phyloP scores from a whole-genome alignment of 2,113 vertebrate species.

The Isurus oxyrinchus region DNA sequence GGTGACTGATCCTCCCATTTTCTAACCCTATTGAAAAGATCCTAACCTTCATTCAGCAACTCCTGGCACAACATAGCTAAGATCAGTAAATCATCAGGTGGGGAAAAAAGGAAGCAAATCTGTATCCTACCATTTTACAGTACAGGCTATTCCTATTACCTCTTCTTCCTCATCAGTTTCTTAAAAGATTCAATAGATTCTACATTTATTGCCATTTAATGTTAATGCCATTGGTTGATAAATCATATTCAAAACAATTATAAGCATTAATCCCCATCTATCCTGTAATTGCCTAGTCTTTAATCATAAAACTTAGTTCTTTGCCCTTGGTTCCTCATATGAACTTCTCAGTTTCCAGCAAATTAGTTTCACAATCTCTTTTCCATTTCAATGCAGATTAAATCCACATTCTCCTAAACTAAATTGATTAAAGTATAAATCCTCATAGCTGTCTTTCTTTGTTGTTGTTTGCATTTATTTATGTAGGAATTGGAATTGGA shows the following conservation, averaged over 20 bases:
- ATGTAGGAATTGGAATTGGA: not conserved
- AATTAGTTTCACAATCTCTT: not conserved
- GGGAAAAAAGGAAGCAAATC: not conserved
- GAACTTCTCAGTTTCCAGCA: not conserved
- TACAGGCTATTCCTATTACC: not conserved
- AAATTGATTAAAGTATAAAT: not conserved
- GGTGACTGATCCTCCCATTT: not conserved
- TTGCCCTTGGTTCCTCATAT: not conserved
- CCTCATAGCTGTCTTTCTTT: not conserved
- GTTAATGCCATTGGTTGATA: not conserved
- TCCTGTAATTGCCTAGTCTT: not conserved
- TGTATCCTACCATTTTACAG: not conserved
- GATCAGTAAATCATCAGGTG: not conserved
- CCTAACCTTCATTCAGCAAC: not conserved
- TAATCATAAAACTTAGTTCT: not conserved
- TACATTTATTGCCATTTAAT: not conserved
- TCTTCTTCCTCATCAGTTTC: not conserved
- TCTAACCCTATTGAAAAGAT: not conserved
- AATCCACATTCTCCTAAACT: not conserved
- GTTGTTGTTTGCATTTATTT: not conserved
- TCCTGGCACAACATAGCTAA: not conserved
- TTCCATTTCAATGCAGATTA: not conserved
- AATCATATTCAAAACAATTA: not conserved
- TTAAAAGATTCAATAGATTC: not conserved
- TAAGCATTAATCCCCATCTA: not conserved